A percentile compares a stretch with the other conserved stretches of the same genome.
Conservation (phyloP, 2,888 invertebrate species). For the Cosmia pyralina region DNA sequence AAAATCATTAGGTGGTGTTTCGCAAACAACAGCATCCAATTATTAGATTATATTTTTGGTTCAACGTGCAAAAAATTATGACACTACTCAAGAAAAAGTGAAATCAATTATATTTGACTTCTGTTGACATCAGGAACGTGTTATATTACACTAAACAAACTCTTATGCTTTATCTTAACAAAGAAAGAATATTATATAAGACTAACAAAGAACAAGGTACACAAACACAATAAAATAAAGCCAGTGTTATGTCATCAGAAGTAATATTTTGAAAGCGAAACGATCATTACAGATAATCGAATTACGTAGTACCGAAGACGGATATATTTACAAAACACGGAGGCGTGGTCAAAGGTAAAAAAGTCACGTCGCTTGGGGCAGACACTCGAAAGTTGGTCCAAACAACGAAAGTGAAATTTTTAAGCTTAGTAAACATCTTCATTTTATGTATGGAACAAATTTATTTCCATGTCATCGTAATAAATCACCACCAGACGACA, state of each 20-base stretch:
- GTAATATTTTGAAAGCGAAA: constrained; percentile 64
- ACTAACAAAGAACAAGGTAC: constrained; percentile 1
- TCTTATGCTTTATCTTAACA: neutral
- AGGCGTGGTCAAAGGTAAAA: constrained; percentile 73
- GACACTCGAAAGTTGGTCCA: constrained; percentile 80
- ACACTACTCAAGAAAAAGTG: neutral
- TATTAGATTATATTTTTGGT: neutral
- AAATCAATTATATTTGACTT: constrained; percentile 12
- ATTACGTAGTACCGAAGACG: constrained; percentile 62
- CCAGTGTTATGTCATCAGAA: constrained; percentile 55
- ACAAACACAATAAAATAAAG: constrained; percentile 20
- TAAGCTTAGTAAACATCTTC: constrained; percentile 75
- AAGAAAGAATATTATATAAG: neutral
- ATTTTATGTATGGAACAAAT: constrained; percentile 59
- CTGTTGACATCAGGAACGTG: neutral
- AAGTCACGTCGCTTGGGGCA: constrained; percentile 64
- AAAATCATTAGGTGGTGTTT: constrained; percentile 1
- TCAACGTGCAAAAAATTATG: constrained; percentile 1
- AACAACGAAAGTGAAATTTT: constrained; percentile 85
- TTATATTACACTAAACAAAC: neutral
- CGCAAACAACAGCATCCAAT: constrained; percentile 2
- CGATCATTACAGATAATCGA: constrained; percentile 57
- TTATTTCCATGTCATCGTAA: constrained; percentile 70
- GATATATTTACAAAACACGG: constrained; percentile 77
- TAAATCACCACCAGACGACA: constrained; percentile 67